These are phyloP conservation scores for Mellilla xanthometata DNA, from an alignment of 2,888 invertebrate species.

Conservation along the genomic window DNA sequence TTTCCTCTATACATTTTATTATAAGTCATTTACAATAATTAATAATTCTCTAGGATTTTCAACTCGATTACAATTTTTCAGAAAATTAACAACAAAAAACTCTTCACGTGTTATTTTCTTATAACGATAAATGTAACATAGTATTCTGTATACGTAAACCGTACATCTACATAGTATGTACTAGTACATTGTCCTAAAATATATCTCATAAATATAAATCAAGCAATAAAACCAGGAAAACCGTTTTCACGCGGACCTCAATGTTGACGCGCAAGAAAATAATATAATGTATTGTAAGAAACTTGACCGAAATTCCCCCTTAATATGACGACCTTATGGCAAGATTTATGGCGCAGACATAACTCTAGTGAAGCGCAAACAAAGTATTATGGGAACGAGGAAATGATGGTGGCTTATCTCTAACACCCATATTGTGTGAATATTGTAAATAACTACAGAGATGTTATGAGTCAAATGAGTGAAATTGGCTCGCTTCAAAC, in stretches of 20 bases:
- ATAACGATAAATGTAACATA: no score
- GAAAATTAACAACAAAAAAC: no score
- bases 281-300: slow-evolving; percentile 11
- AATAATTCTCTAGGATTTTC: no score
- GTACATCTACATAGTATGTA: slow-evolving; percentile 1
- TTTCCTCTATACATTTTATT: no score
- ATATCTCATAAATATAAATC: slow-evolving; percentile 8
- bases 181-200: no score
- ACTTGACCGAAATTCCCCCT: slow-evolving; percentile 19
- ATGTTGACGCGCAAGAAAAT: slow-evolving; percentile 13
- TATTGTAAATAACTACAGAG: no score
- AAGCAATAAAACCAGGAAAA: slow-evolving; percentile 12
- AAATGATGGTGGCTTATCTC: slow-evolving; percentile 6
- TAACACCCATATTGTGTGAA: slow-evolving; percentile 4
- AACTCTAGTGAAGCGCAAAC: slow-evolving; percentile 8
- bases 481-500: no score
- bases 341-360: slow-evolving; percentile 22
- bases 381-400: not conserved
- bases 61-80: no score
- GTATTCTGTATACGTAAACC: no score
- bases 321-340: slow-evolving; percentile 6
- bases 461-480: no score
- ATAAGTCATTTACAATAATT: no score
- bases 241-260: slow-evolving; percentile 1
- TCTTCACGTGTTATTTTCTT: no score